Percentiles rank a stretch among this genome's conserved stretches.
Conservation (phyloP, 2,888 invertebrate genomes). For the Hedya salicella region DNA sequence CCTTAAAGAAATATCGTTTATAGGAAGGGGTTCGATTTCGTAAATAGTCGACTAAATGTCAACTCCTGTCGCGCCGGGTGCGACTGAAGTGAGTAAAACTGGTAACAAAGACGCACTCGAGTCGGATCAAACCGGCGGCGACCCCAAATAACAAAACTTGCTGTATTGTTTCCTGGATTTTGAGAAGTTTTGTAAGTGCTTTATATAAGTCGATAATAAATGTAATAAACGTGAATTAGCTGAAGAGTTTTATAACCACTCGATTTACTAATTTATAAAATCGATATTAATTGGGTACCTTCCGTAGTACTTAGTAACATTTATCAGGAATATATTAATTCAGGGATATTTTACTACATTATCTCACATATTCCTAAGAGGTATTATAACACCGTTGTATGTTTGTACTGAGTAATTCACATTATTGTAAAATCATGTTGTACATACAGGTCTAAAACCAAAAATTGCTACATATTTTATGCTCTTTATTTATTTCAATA, state of each 20-base stretch:
- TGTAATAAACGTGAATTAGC: conserved; percentile 22
- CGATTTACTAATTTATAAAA: no score
- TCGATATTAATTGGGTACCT: no score
- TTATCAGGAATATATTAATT: no score
- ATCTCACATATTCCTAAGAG: no score
- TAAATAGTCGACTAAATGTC: conserved; percentile 27
- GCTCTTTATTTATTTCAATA: no score
- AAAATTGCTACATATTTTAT: no score
- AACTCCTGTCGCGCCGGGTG: conserved; percentile 28
- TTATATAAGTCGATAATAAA: conserved; percentile 24
- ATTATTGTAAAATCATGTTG: no score
- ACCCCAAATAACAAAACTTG: conserved; percentile 41
- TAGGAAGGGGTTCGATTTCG: conserved; percentile 12
- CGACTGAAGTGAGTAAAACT: conserved; percentile 33
- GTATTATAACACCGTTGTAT: no score
- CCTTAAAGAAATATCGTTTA: conserved; percentile 11
- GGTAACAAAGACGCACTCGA: conserved; percentile 37
- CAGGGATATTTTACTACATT: no score
- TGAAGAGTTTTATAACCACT: background rate
- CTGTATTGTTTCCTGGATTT: conserved; percentile 42
- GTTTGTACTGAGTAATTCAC: no score
- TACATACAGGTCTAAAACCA: no score
- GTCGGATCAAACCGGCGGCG: conserved; percentile 37
- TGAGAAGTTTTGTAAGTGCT: conserved; percentile 34
- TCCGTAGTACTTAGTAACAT: no score